Evolutionary conservation across 2,797 vertebrate species (phyloP).

Genomic region (Podarcis lilfordi): DNA sequence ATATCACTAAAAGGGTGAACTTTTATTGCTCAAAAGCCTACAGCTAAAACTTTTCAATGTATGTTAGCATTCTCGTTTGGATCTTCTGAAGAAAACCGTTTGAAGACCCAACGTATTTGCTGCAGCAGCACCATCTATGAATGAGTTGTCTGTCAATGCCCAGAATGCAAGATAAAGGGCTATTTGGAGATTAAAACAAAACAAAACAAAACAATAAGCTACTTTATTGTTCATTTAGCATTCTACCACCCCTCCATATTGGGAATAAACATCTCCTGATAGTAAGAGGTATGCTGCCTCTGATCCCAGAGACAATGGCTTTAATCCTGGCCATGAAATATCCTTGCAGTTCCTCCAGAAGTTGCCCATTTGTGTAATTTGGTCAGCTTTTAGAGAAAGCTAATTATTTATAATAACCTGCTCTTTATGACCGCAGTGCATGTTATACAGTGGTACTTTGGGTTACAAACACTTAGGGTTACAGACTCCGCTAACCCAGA

Average conservation of each 20-base stretch:
- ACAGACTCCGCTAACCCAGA: too few relatives aligned
- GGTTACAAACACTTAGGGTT: too few relatives aligned
- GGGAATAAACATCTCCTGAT: not conserved
- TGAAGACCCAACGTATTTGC: conserved; percentile 17
- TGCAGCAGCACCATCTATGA: conserved; percentile 30
- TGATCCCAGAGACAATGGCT: not conserved
- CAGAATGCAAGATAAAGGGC: conserved; percentile 13
- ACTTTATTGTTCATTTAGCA: not conserved
- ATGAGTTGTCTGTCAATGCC: not conserved
- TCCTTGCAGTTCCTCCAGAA: not conserved
- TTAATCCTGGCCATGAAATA: not conserved
- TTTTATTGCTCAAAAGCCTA: conserved; percentile 22
- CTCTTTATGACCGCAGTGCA: too few relatives aligned
- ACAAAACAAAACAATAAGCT: conserved; percentile 8
- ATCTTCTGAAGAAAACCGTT: not conserved
- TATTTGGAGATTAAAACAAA: conserved; percentile 13
- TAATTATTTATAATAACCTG: not conserved
- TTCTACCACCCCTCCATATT: not conserved
- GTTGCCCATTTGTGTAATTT: not conserved
- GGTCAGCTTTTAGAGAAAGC: too few relatives aligned
- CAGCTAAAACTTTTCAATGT: conserved; percentile 29
- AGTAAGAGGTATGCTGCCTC: not conserved
- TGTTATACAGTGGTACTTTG: too few relatives aligned
- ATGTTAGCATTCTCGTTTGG: not conserved
- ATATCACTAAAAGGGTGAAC: not conserved